Base-by-base conservation (phyloP, 2,113 vertebrate genomes). In the Pluvialis apricaria region DNA sequence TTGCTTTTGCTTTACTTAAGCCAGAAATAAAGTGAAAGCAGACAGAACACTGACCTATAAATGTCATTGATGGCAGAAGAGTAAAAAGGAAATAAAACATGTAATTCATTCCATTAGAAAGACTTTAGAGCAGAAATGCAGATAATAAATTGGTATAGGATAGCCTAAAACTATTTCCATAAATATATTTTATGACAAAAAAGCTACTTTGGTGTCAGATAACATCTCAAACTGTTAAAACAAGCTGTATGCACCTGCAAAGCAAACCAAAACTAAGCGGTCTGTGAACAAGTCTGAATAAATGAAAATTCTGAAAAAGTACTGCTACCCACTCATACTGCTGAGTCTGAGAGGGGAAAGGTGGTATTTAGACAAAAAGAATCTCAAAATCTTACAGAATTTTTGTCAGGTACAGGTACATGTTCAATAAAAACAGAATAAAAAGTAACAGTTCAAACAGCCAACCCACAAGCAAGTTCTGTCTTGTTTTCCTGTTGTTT, bases 41-140 rank as follows among this genome's bases (percentile, higher is more conserved):
- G 83, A 75, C 51, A 91, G 42, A 96, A 87, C 86, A 47, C 52
- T 86, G 87, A 93, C 88, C 75, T 90, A 51, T 19, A 94, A 82
- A 84, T 10, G 70, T 87, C 92, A 94, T 69, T 34, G 76, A 85
- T 29, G 38, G 93, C 60, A 90, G 36, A 45, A 68, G 49, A 82
- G 51, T 26, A 54, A 83, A 66, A 90, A 58, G n/a, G 75, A 81
- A 90, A 73, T 26, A 60, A 86, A 78, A 69, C n/a, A 86, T 70
- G 6, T 38, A 51, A 62, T 83, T 83, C 60, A 66, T 52, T 90
- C 51, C 55, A 52, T 40, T 73, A 87, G 61, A 40, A 94, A 87
- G 52, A 79, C n/a, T 60, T 75, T 0, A 1, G 38, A 79, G 66
- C 20, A 81, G 72, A 96, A 91, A 84, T 15, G 16, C 28, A 82